Base-by-base conservation (phyloP, 2,113 vertebrate genomes). In the Gracilinanus agilis region DNA sequence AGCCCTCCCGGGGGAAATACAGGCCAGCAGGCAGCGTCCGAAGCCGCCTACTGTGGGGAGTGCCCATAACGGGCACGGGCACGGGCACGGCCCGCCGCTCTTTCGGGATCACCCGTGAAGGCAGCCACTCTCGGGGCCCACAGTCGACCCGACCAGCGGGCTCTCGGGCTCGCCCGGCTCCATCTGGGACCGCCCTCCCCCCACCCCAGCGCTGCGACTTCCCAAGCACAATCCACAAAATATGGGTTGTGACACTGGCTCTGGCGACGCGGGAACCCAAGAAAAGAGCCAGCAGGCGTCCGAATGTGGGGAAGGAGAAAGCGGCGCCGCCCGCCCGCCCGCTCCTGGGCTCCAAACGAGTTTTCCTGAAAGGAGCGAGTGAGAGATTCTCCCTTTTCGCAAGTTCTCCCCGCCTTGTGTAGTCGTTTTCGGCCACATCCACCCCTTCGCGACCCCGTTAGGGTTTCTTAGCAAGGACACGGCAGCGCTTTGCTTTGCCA, bases 191-290 rank as follows among this genome's bases (percentile, higher is more conserved):
- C n/a, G n/a, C n/a, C n/a, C n/a, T 95, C 44, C 5, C 0, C 5
- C 75, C 92, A 96, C 0, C 90, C 93, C 91, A 91, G 90, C 90
- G 2, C 96, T 49, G 94, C 98, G 97, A 93, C 91, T 94, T 98
- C 83, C 95, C 58, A 90, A 96, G 61, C 3, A n/a, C 89, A 93
- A 97, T 91, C 54, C 97, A 96, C 98, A 97, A 40, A 2, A 97
- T 97, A 40, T 5, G 95, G 96, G 54, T 58, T 10, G n/a, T 97
- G 34, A 88, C 49, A 92, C 40, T 55, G 90, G 27, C 95, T 90
- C n/a, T 58, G 96, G 53, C 8, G 97, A 94, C 89, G 93, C 5
- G 40, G 24, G 90, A 95, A 96, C 88, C 53, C 54, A 75, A 40
- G 7, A 25, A 6, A 61, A 89, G 67, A 96, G 93, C 88, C 55